Conservation (phyloP, 2,113 vertebrate genomes). For the Ictalurus furcatus region DNA sequence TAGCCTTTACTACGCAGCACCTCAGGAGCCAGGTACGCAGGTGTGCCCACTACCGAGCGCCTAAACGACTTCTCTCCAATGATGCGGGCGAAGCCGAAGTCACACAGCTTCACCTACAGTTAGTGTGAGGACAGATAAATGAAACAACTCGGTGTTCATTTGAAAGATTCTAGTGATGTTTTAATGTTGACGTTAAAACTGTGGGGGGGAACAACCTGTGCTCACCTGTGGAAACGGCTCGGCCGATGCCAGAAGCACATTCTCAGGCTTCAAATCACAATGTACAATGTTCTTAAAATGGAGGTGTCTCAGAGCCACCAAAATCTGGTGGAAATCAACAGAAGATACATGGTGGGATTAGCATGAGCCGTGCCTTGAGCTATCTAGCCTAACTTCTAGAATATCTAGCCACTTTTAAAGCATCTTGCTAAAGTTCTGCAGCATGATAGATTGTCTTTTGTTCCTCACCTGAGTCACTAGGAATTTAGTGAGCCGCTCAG, state of each 20-base stretch:
- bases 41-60: constrained; percentile 93
- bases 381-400: background rate
- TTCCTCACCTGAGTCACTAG: constrained; percentile 90
- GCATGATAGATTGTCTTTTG: background rate
- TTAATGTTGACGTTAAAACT: background rate
- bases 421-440: background rate
- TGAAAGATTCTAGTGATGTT: background rate
- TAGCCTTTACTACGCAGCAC: constrained; percentile 97
- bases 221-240: constrained; percentile 95
- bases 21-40: constrained; percentile 92
- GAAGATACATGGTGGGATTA: background rate
- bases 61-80: constrained; percentile 97
- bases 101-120: constrained; percentile 91
- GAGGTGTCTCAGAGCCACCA: constrained; percentile 94
- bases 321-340: constrained; percentile 76
- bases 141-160: background rate
- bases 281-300: constrained; percentile 99
- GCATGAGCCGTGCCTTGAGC: background rate
- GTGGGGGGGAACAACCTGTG: background rate
- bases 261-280: constrained; percentile 98
- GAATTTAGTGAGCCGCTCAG: constrained; percentile 95
- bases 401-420: background rate
- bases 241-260: constrained; percentile 92
- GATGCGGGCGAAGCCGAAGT: constrained; percentile 96
- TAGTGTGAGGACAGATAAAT: background rate